phyloP scores from a whole-genome alignment of 2,888 invertebrate genomes.

The Protophormia terraenovae region DNA sequence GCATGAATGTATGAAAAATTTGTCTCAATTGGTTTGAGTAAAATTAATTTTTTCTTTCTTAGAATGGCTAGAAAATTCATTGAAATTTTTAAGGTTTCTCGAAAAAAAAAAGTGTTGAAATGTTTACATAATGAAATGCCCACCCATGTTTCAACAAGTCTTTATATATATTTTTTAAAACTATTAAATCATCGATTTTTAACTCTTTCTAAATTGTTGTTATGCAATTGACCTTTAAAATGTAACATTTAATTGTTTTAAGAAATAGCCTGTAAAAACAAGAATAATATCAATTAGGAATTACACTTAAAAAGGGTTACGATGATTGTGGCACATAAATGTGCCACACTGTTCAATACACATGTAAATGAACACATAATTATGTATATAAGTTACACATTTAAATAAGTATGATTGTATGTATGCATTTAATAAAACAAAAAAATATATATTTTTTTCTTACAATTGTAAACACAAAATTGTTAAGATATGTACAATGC shows the following conservation, averaged over 20 bases:
- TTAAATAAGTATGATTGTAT: background rate
- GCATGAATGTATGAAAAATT: too few species aligned
- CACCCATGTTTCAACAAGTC: slow-evolving; percentile 73
- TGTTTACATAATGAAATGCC: slow-evolving; percentile 40
- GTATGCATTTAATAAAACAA: background rate
- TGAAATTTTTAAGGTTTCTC: too few species aligned
- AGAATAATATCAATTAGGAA: slow-evolving; percentile 13
- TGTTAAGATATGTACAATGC: too few species aligned
- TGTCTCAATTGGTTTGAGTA: too few species aligned
- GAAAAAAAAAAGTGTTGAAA: background rate
- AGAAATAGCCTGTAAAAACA: background rate
- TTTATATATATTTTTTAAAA: slow-evolving; percentile 24
- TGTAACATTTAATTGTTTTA: slow-evolving; percentile 14
- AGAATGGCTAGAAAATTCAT: too few species aligned
- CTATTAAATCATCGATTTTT: slow-evolving; percentile 48
- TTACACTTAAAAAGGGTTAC: slow-evolving; percentile 24
- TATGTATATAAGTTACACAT: background rate
- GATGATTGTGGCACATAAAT: slow-evolving; percentile 17
- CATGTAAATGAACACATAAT: background rate
- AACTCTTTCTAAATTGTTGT: background rate
- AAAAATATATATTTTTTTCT: background rate
- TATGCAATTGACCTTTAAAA: slow-evolving; percentile 27
- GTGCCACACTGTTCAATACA: background rate
- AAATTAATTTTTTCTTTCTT: too few species aligned
- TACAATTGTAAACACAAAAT: background rate